A percentile compares a stretch with the other conserved stretches of the same genome.
Conservation (phyloP, 2,888 invertebrate genomes). For the Synanthedon vespiformis region DNA sequence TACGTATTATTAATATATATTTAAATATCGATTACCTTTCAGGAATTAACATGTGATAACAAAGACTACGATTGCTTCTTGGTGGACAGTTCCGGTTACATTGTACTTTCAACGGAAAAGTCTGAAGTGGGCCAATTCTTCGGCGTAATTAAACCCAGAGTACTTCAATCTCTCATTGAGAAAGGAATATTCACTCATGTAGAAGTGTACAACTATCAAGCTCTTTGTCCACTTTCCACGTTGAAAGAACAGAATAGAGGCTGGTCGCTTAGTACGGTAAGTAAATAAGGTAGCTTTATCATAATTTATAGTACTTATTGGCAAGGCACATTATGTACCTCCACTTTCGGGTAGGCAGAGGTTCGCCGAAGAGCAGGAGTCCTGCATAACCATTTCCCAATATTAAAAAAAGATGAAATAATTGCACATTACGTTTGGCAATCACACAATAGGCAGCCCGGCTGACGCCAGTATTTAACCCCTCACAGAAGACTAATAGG, state of each 20-base stretch:
- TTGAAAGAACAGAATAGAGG: constrained; percentile 24
- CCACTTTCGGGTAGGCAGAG: too few relatives aligned
- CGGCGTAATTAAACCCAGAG: constrained; percentile 82
- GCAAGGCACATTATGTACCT: too few relatives aligned
- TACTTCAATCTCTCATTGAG: constrained; percentile 81
- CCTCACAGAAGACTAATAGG: too few relatives aligned
- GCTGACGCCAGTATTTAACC: too few relatives aligned
- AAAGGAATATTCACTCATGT: constrained; percentile 80
- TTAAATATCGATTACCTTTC: constrained; percentile 6
- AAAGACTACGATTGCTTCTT: constrained; percentile 83
- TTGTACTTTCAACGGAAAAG: constrained; percentile 77
- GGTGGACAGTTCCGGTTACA: constrained; percentile 92
- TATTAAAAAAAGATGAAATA: too few relatives aligned
- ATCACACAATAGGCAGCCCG: too few relatives aligned
- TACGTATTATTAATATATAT: too few relatives aligned
- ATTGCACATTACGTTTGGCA: too few relatives aligned
- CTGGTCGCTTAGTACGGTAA: constrained; percentile 40
- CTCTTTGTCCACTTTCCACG: constrained; percentile 69
- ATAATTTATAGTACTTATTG: neutral
- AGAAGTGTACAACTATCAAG: constrained; percentile 88
- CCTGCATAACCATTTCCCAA: too few relatives aligned
- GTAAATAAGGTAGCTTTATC: constrained; percentile 1
- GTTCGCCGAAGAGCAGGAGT: too few relatives aligned
- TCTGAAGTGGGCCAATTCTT: constrained; percentile 86
- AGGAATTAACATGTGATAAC: constrained; percentile 58